Evolutionary conservation across 2,113 vertebrate genomes (phyloP).

Genomic region (Quiscalus mexicanus): DNA sequence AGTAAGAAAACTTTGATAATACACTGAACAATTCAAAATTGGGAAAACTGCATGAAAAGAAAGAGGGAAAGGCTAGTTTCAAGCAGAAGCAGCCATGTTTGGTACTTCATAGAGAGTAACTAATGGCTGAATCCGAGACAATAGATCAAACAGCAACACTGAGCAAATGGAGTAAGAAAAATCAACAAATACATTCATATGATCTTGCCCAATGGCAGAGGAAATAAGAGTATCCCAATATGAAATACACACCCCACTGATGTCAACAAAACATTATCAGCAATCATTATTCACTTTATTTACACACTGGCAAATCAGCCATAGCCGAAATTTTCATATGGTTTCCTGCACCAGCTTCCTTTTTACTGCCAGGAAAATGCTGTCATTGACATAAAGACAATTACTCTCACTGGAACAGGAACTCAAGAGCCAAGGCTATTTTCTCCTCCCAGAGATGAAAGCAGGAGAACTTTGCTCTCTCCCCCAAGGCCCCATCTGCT

Average conservation of each 20-base stretch:
- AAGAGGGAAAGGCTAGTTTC: not conserved
- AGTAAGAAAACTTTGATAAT: not conserved
- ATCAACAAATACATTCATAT: not conserved
- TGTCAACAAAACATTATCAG: not conserved
- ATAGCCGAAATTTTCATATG: not conserved
- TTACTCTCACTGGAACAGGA: not conserved
- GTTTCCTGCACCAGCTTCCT: not conserved
- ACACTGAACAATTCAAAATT: not conserved
- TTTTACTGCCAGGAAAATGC: accelerated
- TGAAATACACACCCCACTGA: not conserved
- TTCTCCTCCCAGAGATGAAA: not conserved
- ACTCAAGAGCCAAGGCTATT: not conserved
- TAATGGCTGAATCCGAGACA: not conserved
- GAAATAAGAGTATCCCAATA: not conserved
- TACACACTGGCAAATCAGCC: not conserved
- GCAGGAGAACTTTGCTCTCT: not conserved
- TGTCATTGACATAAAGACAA: not conserved
- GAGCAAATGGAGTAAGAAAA: not conserved
- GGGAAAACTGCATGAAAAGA: not conserved
- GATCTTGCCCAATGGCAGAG: not conserved
- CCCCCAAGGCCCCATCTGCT: not conserved
- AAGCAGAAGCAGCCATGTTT: not conserved
- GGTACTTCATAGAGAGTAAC: not conserved
- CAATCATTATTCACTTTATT: not conserved
- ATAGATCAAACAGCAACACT: not conserved